Base-by-base conservation (phyloP, 2,888 invertebrate species). In the Troides aeacus region DNA sequence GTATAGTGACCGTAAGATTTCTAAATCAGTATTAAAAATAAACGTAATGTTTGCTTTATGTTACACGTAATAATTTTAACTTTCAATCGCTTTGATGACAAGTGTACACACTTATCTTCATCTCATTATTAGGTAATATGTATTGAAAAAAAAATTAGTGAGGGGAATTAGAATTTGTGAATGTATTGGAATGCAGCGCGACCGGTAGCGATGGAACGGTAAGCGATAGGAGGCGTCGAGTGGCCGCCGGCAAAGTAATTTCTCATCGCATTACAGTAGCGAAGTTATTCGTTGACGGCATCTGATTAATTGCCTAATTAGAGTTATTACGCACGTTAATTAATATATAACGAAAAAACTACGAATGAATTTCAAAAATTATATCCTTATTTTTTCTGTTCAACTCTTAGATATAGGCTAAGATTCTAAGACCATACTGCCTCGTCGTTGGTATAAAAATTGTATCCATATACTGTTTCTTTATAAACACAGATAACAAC, bases 231-330 rank as follows among this genome's bases (percentile, higher is more conserved):
- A 62, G 65, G 62, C 62, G 62, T 57, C 18, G 59, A 66, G 59
- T 21, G 18, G 39, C 66, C 62, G 62, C 5, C 66, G 62, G 62
- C 62, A 24, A 23, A 39, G 53, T 50, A 23, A 69, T 64, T 60
- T 64, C 64, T 64, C 69, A 61, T 65, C 64, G 58, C 57, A 61
- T 21, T n/a, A 63, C 66, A 53, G 62, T 62, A 66, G 69, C 69
- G 24, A 46, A 63, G 59, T 64, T 64, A 68, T 53, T 46, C 59
- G 18, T 64, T 21, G 21, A 62, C 7, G 56, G 66, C 61, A 56
- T 56, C 15, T 18, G 24, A 53, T 53, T 50, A 60, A 60, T 50
- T 59, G 56, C 12, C 39, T 64, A 63, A 58, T 63, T 50, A 59
- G 36, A 68, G 24, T 58, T 59, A 58, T 46, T 24, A 30, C 24